Evolutionary conservation across 2,888 invertebrate genomes (phyloP), one percentile per base, ranked within the genome.

Genomic region (Nomada lathburiana): DNA sequence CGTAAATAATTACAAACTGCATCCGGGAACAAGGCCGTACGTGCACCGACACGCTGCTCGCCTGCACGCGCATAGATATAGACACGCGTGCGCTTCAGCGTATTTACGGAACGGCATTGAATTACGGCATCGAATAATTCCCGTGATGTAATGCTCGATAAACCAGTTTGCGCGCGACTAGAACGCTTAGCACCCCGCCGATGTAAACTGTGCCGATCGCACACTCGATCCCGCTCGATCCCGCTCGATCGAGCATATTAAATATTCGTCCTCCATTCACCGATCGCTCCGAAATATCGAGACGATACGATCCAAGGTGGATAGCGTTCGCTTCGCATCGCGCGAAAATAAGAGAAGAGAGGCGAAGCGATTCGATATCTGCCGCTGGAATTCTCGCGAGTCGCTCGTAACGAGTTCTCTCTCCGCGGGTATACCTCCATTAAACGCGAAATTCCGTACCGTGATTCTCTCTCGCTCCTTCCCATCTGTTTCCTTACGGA

Each of bases 391-490:
- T 86, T 86, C 86, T 84, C 87, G 87, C 82, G 86, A 69, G 73
- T 86, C 77, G 73, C 78, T 75, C 73, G 86, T 75, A 82, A 75
- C 75, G 67, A 82, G 81, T 83, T 80, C 81, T 82, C 83, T 78
- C 82, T 83, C 80, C 78, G 76, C 83, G 88, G 87, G 89, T 91
- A 90, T 92, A 91, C 89, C 91, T 75, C 92, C 92, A 93, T 93
- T 93, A 93, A 92, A 93, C 92, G 92, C 91, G 91, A 92, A 93
- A 93, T 93, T 93, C 93, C 93, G 91, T 89, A 87, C 91, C 91
- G 90, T 89, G 90, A 90, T 89, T 75, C 83, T 88, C 89, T 89
- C 90, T 85, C 62, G 87, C 88, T 90, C 89, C 85, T 84, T 87
- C 90, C 80, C 89, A 77, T 88, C 82, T 86, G 83, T 86, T 85